A percentile compares a stretch with the other conserved stretches of the same genome.
phyloP scores from a whole-genome alignment of 1,140 invertebrate genomes.

The Piezodorus guildinii region DNA sequence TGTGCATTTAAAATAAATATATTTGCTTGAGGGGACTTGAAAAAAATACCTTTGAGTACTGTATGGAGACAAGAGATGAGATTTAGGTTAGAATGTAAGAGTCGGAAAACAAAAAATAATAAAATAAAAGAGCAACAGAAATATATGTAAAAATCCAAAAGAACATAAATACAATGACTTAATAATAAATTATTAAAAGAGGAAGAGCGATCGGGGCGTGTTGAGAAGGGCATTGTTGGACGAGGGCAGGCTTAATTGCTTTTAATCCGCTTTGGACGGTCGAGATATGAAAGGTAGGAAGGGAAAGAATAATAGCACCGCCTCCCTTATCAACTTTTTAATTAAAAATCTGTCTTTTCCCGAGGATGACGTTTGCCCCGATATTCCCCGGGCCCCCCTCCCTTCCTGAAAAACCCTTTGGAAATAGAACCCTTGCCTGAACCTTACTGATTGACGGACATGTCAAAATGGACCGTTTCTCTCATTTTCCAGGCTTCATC shows the following conservation, averaged over 20 bases:
- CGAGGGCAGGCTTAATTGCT: conserved; percentile 21
- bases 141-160: neutral
- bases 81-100: no score
- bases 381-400: conserved; percentile 1
- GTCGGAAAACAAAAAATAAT: neutral
- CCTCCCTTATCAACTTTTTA: conserved; percentile 23
- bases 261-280: conserved; percentile 23
- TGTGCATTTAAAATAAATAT: no score
- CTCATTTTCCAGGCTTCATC: no score
- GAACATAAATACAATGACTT: neutral
- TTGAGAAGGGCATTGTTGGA: neutral
- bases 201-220: neutral
- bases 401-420: conserved; percentile 11
- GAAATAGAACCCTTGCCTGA: neutral
- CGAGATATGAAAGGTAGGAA: conserved; percentile 16
- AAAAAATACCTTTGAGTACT: no score
- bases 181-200: conserved; percentile 9
- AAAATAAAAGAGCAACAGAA: neutral
- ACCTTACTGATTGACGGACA: neutral
- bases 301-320: conserved; percentile 8
- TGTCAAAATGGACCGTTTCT: neutral
- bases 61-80: no score
- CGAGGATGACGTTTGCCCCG: conserved; percentile 21
- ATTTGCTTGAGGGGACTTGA: no score
- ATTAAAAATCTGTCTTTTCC: conserved; percentile 26